Evolutionary conservation across 2,888 invertebrate species (phyloP).

Genomic region (Plusia festucae): DNA sequence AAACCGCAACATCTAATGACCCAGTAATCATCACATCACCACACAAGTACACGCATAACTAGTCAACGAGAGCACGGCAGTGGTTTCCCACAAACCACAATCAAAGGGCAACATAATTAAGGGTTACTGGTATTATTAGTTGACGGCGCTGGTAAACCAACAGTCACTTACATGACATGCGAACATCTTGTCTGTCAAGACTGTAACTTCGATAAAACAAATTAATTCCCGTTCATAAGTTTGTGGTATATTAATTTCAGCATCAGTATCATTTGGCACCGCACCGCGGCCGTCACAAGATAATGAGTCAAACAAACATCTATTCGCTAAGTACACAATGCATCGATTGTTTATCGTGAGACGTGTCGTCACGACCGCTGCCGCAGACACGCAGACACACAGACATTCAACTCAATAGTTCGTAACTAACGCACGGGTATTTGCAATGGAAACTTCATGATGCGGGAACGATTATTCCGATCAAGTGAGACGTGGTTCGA

Average conservation of each 20-base stretch:
- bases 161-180: background rate
- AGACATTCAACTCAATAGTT: slow-evolving; percentile 1
- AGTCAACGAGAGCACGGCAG: slow-evolving; percentile 19
- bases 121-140: slow-evolving; percentile 26
- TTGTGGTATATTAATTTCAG: slow-evolving; percentile 9
- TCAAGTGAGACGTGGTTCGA: background rate
- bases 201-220: background rate
- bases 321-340: slow-evolving; percentile 39
- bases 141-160: background rate
- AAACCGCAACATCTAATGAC: slow-evolving; percentile 1
- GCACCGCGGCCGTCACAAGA: slow-evolving; percentile 22
- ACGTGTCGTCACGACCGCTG: slow-evolving; percentile 40
- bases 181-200: background rate
- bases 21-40: slow-evolving; percentile 11
- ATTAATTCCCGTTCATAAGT: background rate
- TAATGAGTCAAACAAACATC: slow-evolving; percentile 47
- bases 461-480: background rate
- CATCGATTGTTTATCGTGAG: slow-evolving; percentile 27
- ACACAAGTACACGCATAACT: slow-evolving; percentile 2
- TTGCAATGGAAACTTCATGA: slow-evolving; percentile 4
- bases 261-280: slow-evolving; percentile 31
- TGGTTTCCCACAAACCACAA: slow-evolving; percentile 36
- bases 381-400: background rate
- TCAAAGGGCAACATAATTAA: slow-evolving; percentile 39
- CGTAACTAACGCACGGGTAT: slow-evolving; percentile 1